A percentile compares a stretch with the other conserved stretches of the same genome.
Evolutionary conservation across 2,113 vertebrate species (phyloP).

Genomic region (Bos javanicus): DNA sequence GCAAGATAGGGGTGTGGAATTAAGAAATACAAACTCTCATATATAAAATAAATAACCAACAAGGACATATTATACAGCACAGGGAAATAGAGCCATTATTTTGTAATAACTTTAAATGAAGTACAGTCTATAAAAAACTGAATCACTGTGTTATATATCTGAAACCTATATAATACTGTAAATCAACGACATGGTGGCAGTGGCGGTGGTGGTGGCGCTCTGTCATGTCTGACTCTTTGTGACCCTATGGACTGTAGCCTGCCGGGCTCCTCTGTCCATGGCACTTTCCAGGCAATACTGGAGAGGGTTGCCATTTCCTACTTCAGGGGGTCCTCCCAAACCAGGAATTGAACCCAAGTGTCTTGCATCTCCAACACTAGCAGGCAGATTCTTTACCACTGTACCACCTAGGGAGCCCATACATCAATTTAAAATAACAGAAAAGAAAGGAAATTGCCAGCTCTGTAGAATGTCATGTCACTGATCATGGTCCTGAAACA

Average conservation of each 20-base stretch:
- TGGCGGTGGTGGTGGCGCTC: neutral
- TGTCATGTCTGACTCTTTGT: neutral
- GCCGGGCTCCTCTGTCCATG: neutral
- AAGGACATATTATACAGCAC: neutral
- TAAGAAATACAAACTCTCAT: neutral
- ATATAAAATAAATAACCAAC: neutral
- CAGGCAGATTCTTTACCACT: neutral
- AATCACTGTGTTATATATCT: neutral
- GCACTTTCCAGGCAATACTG: neutral
- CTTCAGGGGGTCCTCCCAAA: neutral
- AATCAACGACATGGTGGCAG: neutral
- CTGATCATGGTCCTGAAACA: neutral
- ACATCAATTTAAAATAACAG: neutral
- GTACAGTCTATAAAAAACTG: neutral
- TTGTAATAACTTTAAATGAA: neutral
- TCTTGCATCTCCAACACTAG: neutral
- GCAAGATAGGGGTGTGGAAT: neutral
- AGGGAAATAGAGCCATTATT: neutral
- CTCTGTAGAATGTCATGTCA: neutral
- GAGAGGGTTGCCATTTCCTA: neutral
- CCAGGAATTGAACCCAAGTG: neutral
- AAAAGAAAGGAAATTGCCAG: neutral
- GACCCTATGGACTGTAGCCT: neutral
- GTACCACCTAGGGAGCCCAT: neutral
- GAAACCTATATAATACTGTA: neutral